Conservation (phyloP, 2,797 vertebrate species). For the Anguilla pacifica region DNA sequence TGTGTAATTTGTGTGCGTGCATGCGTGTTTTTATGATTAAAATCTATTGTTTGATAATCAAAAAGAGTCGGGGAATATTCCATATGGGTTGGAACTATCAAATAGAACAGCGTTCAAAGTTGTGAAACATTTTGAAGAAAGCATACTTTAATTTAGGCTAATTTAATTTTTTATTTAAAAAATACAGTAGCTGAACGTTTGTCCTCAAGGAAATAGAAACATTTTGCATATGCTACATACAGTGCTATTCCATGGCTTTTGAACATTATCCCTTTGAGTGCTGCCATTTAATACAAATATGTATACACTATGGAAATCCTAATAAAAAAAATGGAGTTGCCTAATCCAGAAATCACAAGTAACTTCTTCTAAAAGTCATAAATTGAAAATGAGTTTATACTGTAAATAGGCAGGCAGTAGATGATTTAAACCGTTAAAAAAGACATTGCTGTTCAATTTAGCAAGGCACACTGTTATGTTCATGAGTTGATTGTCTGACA, state of each 20-base stretch:
- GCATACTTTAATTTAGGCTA: no score
- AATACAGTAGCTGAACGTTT: neutral
- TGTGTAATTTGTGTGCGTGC: neutral
- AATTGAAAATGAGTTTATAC: neutral
- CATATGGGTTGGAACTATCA: neutral
- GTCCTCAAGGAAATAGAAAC: neutral
- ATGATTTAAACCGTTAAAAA: neutral
- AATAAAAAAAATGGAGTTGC: neutral
- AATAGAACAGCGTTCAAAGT: neutral
- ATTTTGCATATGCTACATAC: neutral
- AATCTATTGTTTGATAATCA: neutral
- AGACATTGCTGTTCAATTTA: neutral
- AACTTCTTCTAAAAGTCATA: neutral
- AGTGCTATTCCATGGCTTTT: neutral
- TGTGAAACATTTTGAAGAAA: neutral
- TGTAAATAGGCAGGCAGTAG: neutral
- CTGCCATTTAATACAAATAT: neutral
- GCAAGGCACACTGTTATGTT: neutral
- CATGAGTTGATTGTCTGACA: neutral
- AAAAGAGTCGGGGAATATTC: neutral
- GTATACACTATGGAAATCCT: neutral
- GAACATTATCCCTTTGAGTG: neutral
- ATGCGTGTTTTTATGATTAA: neutral
- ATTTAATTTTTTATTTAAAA: neutral
- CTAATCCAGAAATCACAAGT: neutral